A percentile compares a stretch with the other conserved stretches of the same genome.
Conservation (phyloP, 2,113 vertebrate species). For the Rissa tridactyla region DNA sequence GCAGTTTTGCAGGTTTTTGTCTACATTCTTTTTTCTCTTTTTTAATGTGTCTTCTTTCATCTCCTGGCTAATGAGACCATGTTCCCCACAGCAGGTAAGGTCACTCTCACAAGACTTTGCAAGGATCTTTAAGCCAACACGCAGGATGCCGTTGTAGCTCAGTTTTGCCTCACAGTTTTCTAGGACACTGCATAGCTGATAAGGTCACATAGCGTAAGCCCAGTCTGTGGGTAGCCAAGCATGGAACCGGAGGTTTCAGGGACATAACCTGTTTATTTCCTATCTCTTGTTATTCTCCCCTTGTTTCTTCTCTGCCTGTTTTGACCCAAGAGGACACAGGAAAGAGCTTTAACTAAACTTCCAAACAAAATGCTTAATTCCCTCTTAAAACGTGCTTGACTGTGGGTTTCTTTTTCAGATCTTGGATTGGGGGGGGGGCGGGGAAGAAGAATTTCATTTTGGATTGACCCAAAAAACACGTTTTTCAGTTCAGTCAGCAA, state of each 20-base stretch:
- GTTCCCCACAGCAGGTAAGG: neutral
- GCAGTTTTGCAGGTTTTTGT: accelerated
- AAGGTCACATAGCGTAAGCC: neutral
- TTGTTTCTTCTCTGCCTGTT: neutral
- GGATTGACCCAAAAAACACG: neutral
- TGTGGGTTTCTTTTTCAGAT: neutral
- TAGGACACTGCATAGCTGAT: neutral
- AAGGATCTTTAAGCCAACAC: neutral
- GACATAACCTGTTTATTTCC: neutral
- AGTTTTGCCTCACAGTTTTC: neutral
- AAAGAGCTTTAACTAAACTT: neutral
- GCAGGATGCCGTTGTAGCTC: neutral
- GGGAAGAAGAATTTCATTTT: neutral
- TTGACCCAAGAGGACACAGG: neutral
- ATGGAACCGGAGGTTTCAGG: neutral
- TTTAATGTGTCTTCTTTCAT: neutral
- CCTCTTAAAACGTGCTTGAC: neutral
- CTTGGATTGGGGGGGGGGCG: too few relatives aligned
- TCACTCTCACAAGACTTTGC: neutral
- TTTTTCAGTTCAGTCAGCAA: neutral
- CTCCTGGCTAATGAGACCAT: neutral
- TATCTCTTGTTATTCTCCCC: neutral
- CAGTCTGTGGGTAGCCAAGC: neutral
- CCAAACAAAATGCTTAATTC: neutral
- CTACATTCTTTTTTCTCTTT: too few relatives aligned